Evolutionary conservation across 2,888 invertebrate genomes (phyloP), one percentile per base, ranked within the genome.

Genomic region (Pristionchus entomophagus): DNA sequence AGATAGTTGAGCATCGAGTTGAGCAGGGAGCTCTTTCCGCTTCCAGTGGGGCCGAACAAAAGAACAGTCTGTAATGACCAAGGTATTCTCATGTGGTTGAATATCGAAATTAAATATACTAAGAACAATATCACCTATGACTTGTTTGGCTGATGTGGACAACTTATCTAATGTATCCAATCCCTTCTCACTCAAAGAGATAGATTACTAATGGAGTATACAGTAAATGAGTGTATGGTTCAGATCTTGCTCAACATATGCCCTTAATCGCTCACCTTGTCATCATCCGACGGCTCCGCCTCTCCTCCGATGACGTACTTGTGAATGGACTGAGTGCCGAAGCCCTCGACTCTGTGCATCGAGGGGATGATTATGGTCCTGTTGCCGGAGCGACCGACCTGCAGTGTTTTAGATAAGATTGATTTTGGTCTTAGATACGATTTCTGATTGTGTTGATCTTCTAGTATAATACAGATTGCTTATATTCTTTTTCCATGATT

Each of bases 221-320:
- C n/a, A n/a, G n/a, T n/a, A n/a, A n/a, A n/a, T n/a, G n/a, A n/a
- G n/a, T n/a, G n/a, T 2, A 32, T 69, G 19, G 26, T 62, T 17
- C 32, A 62, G 22, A 32, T 22, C 2, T 59, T 51, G n/a, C 26
- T 62, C 29, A 53, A 53, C 4, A 62, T 62, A 62, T 32, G 4
- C 12, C 26, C 62, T 26, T 26, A 62, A 62, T 62, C 22, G 14
- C 41, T n/a, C 62, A 88, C 89, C 88, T 90, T 91, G 87, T 91
- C 92, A 35, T 92, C 91, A 32, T 88, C 89, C n/a, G 89, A 88
- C 8, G 87, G 69, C 32, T 82, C 85, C 45, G 90, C 89, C 41
- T 90, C 88, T 85, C 92, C 92, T 84, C 92, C 92, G 78, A 92
- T 87, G 59, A 91, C 87, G 14, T 91, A 87, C 84, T 91, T 91